These are phyloP conservation scores for Dorcus hopei DNA, from an alignment of 2,888 invertebrate genomes.

Conservation along the genomic window DNA sequence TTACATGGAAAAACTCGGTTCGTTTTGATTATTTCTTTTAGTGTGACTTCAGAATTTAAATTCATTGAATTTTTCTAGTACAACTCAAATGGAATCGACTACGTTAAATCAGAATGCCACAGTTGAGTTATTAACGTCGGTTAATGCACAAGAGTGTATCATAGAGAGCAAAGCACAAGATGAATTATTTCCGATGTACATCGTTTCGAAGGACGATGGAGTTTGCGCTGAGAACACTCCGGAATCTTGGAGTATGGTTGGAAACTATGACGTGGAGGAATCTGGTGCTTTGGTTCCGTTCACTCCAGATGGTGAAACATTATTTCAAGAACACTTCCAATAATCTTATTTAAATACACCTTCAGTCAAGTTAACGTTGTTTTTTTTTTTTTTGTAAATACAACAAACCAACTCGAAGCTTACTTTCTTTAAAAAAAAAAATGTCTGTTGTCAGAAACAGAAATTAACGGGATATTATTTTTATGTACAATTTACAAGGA, in stretches of 20 bases:
- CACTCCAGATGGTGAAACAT: constrained; percentile 25
- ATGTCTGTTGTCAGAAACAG: too few relatives aligned
- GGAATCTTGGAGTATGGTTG: constrained; percentile 46
- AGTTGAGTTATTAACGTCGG: constrained; percentile 27
- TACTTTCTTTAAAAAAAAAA: too few relatives aligned
- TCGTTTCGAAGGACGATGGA: constrained; percentile 40
- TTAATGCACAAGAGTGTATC: constrained; percentile 26
- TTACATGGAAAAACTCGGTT: too few relatives aligned
- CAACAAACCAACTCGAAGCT: too few relatives aligned
- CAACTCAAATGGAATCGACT: too few relatives aligned
- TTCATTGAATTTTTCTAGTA: too few relatives aligned
- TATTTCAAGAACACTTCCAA: constrained; percentile 28
- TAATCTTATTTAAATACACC: neutral
- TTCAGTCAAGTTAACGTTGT: too few relatives aligned
- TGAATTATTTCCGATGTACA: constrained; percentile 43
- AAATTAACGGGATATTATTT: too few relatives aligned
- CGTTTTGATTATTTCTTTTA: too few relatives aligned
- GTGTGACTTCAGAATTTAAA: too few relatives aligned
- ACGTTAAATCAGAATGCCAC: constrained; percentile 4
- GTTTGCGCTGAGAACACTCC: constrained; percentile 36
- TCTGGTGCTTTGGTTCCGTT: constrained; percentile 43
- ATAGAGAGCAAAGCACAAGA: constrained; percentile 34
- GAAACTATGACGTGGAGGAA: constrained; percentile 47
- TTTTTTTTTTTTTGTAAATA: too few relatives aligned
- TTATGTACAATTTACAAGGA: too few relatives aligned